Base-by-base conservation (phyloP, 2,888 invertebrate genomes). In the Furcula furcula region DNA sequence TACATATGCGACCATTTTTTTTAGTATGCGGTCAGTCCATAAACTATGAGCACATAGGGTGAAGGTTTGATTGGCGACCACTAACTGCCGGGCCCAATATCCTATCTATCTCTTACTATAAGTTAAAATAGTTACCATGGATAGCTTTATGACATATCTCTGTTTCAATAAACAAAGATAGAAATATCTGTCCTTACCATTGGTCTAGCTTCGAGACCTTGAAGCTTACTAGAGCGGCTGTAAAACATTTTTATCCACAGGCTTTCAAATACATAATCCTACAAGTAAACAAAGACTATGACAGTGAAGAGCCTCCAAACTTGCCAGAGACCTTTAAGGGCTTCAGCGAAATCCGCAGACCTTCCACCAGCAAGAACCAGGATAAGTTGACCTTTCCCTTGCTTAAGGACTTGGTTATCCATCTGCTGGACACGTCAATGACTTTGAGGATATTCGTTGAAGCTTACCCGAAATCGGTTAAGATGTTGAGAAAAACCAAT, bases 371-470 rank as follows among this genome's bases (percentile, higher is more conserved):
- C 7, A 76, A 76, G 42, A 40, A 30, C 2, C 62, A 56, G 0
- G 81, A 82, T 10, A 72, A 76, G 36, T 64, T 91, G 25, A 86
- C 85, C 0, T 70, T 90, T 18, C 69, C 76, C 1, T 70, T 83
- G 0, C 76, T 94, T n/a, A 90, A 90, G 44, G 95, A 95, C 65
- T 67, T 94, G 18, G 86, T 94, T 0, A 66, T 93, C 22, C 94
- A 94, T 55, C 68, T 94, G 20, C 65, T 94, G 34, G 96, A 96
- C 63, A 92, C 92, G 7, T 90, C 93, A 0, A 90, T 92, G 59
- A 94, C 94, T 0, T 59, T 96, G 29, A 89, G 91, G 58, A 78
- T 92, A 50, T 93, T 96, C 37, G 55, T 95, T n/a, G 92, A 93
- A 32, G 83, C 92, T 0, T 93, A 92, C 60, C 91, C 93, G 0